A percentile compares a stretch with the other conserved stretches of the same genome.
These are phyloP conservation scores for Odontocerum albicorne DNA, from an alignment of 2,888 invertebrate genomes.

Conservation along the genomic window DNA sequence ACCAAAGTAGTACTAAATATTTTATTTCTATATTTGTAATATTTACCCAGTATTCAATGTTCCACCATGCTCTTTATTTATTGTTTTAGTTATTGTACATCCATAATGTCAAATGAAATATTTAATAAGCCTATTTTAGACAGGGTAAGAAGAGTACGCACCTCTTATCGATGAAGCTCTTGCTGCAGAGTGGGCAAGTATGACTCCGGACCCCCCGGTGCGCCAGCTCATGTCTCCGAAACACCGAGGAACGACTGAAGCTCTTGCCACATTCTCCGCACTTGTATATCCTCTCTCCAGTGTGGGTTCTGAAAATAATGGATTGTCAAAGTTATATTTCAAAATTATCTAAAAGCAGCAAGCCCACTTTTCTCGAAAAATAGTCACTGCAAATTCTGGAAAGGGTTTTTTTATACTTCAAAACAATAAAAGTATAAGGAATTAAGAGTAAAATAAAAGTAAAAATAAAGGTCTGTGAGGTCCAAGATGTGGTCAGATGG, in stretches of 20 bases:
- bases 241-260: slow-evolving; percentile 42
- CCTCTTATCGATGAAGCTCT: slow-evolving; percentile 45
- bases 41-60: no score
- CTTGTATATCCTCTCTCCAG: slow-evolving; percentile 49
- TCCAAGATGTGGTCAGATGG: no score
- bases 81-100: background rate
- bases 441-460: background rate
- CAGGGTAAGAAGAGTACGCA: slow-evolving; percentile 29
- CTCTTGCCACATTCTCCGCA: slow-evolving; percentile 48
- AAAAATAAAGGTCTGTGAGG: no score
- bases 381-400: background rate
- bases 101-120: background rate
- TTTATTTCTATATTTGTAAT: no score
- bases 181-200: slow-evolving; percentile 45
- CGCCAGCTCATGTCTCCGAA: slow-evolving; percentile 46
- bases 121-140: background rate
- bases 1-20: no score
- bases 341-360: no score
- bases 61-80: no score
- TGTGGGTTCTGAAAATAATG: slow-evolving; percentile 44
- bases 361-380: no score
- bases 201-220: slow-evolving; percentile 43
- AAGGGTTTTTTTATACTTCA: background rate
- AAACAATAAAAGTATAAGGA: background rate
- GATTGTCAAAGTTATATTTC: no score